Percentiles rank a stretch among this genome's conserved stretches.
Conservation (phyloP, 2,113 vertebrate species). For the Tychaedon coryphoeus region DNA sequence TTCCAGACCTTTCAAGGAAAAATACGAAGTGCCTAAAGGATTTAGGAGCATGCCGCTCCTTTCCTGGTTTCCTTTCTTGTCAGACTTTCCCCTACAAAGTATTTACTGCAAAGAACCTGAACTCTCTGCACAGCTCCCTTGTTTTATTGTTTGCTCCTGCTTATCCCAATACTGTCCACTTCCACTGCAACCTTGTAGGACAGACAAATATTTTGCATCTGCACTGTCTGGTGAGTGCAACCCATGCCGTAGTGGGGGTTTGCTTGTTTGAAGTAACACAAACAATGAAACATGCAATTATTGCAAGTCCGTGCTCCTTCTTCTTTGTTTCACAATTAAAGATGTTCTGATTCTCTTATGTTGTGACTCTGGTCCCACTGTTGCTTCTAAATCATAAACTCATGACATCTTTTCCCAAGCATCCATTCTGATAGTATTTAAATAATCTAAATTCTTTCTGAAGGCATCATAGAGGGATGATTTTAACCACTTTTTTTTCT, state of each 20-base stretch:
- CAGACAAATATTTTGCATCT: neutral
- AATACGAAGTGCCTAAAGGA: neutral
- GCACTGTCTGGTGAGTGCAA: fast-evolving
- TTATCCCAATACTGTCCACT: fast-evolving
- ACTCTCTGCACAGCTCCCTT: neutral
- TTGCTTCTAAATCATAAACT: neutral
- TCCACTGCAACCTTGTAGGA: fast-evolving
- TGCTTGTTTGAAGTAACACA: neutral
- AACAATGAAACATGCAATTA: neutral
- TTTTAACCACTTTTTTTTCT: neutral
- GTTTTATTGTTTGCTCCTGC: neutral
- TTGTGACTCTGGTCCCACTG: neutral
- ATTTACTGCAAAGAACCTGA: neutral
- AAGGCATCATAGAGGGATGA: neutral
- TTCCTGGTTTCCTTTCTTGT: neutral
- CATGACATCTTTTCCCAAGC: neutral
- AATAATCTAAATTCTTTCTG: neutral
- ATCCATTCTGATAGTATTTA: neutral
- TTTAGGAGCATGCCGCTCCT: neutral
- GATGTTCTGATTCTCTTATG: neutral
- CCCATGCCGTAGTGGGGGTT: neutral
- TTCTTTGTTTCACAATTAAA: neutral
- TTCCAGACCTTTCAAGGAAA: neutral
- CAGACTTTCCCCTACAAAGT: neutral
- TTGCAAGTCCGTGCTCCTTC: neutral